Base-by-base conservation (phyloP, 2,797 vertebrate genomes). In the Phalloptychus januarius region DNA sequence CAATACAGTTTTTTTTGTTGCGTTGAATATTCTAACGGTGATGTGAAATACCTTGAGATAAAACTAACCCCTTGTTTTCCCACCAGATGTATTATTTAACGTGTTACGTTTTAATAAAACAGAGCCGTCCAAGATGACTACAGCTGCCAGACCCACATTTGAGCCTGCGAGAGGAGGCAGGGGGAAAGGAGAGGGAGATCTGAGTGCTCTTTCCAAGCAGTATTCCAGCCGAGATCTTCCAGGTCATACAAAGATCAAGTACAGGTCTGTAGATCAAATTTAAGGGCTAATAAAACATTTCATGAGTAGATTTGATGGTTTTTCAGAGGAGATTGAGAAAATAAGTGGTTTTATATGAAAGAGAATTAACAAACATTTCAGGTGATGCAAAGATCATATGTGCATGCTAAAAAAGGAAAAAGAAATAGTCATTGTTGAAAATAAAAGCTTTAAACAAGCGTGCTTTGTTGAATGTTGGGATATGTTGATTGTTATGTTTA, bases 171-270 rank as follows among this genome's bases (percentile, higher is more conserved):
- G 97, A 93, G 98, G 98, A 79, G 98, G 98, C 44, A 95, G 98
- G 86, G 98, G 98, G 31, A 99, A 99, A 96, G 98, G 98, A 78
- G 98, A 99, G 92, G 98, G 98, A 5, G 98, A 99, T 82, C 85
- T 99, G 84, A 99, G 98, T 81, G 98, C 98, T n/a, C 93, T 98
- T 36, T 98, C 98, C 42, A 99, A 99, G 73, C 97, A 98, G 15
- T 99, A 98, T 81, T 98, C 98, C 75, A 99, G 98, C 90, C 95
- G 98, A 94, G 97, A 99, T 91, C 97, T 99, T 77, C 97, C 98
- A 2, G 98, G 97, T 79, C 98, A 99, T 85, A 98, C 98, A 25
- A 99, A 99, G 94, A 98, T 99, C 91, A 99, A 98, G 89, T 98
- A 99, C 91, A 98, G 98, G 98, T 99, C 91, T 89, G 93, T 38